Evolutionary conservation across 2,888 invertebrate species (phyloP).

Genomic region (Brachyptera putata): DNA sequence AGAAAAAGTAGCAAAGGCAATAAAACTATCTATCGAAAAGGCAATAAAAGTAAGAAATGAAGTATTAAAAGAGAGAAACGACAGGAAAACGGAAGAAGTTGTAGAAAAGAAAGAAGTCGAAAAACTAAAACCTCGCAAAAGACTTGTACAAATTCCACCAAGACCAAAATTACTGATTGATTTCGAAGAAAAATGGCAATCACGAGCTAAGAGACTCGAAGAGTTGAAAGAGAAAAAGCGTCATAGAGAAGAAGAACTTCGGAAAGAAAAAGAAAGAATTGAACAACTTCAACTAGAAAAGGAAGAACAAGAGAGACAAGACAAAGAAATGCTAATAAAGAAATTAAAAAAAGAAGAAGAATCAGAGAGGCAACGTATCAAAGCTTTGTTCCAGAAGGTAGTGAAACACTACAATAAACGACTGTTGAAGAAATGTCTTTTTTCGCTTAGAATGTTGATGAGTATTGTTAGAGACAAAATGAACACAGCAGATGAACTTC

Average conservation of each 20-base stretch:
- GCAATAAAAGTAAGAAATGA: no score
- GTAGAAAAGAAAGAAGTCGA: slow-evolving; percentile 13
- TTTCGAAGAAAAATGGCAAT: background rate
- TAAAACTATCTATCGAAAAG: no score
- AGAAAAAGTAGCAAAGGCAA: no score
- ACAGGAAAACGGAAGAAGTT: no score
- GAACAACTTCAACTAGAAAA: background rate
- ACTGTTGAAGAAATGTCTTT: background rate
- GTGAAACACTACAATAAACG: background rate
- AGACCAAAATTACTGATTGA: background rate
- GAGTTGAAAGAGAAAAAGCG: background rate
- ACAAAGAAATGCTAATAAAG: background rate
- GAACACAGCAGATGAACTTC: background rate
- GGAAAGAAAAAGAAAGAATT: background rate
- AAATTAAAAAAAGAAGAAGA: background rate
- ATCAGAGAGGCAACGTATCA: background rate
- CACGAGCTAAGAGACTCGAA: background rate
- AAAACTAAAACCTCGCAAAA: background rate
- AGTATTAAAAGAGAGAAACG: no score
- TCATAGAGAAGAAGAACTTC: slow-evolving; percentile 19
- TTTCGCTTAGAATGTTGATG: background rate
- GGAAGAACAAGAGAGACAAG: background rate
- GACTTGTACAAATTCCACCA: background rate
- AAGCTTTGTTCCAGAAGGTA: background rate
- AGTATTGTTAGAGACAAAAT: background rate